Base-by-base conservation (phyloP, 2,888 invertebrate genomes). In the Cordilura impudica region DNA sequence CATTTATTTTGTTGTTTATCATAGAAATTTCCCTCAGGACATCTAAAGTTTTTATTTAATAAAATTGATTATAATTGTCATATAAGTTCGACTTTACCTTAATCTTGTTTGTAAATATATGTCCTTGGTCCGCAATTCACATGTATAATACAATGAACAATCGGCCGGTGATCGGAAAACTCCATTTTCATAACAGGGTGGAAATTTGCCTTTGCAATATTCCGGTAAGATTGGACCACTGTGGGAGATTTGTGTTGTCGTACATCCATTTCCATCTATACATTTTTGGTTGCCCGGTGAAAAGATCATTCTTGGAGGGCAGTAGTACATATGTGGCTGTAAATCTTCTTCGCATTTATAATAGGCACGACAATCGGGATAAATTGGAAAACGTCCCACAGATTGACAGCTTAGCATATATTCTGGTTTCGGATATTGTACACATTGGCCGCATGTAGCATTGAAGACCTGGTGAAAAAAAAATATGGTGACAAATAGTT, bases 81-180 rank as follows among this genome's bases (percentile, higher is more conserved):
- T n/a, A n/a, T n/a, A n/a, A n/a, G 2, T 39, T 14, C 2, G 0
- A 14, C 81, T 82, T 82, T 67, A 88, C 87, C 86, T 89, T 70
- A 85, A 88, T 58, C 90, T 86, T 1, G 85, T 89, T 67, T 90
- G 90, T 69, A 87, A 81, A 78, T 89, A 89, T 5, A 84, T 84
- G 7, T 89, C 88, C 70, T 85, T 87, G 0, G 81, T 67, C 49
- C 87, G 87, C 23, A 85, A 79, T 21, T 85, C 87, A 78, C 91
- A 91, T 0, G 86, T 88, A 74, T 90, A 91, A 77, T 90, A 91
- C 12, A 90, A 71, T 0, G 86, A 84, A 63, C 90, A 90, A 78
- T 91, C 88, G 2, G 83, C 82, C n/a, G 87, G 86, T 2, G 88
- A 89, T 31, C 88, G 83, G 77, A 88, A 90, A 16, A 84, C 85